Evolutionary conservation across 2,113 vertebrate genomes (phyloP), one percentile per base, ranked within the genome.

Genomic region (Tympanuchus pallidicinctus): DNA sequence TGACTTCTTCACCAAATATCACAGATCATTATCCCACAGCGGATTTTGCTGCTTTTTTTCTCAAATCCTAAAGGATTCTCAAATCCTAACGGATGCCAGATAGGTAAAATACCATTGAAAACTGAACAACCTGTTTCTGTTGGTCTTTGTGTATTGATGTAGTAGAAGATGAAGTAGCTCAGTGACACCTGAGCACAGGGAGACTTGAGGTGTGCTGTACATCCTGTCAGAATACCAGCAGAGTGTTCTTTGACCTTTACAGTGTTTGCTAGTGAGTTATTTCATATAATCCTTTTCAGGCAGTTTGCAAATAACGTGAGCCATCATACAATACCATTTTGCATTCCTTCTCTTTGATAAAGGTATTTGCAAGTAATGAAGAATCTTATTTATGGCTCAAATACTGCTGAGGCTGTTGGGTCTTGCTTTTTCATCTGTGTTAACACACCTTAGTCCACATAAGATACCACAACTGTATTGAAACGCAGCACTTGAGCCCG

Each of bases 361-460:
- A 61, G 3, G 15, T 28, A 54, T 54, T 54, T 54, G 5, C 52
- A 54, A 54, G 22, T 64, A 45, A 57, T 30, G 10, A 10, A 59
- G 34, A 32, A 43, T 4, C 24, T 86, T 7, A 6, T 45, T 50
- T 67, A 11, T 28, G 21, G 2, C 38, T 82, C 54, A 76, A 32
- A 89, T 70, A 2, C 8, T 80, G 25, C 40, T 36, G 63, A 50
- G 27, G 36, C 45, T 57, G 22, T 43, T 61, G 34, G 57, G 27
- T 59, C 15, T 80, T 70, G 8, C 36, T 76, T 86, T 83, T 73
- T 52, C 42, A 22, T 42, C 63, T 48, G 2, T 8, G 1, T 60
- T 27, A 47, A 4, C 38, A 1, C 52, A 30, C 74, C 48, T 10
- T 2, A 69, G 27, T 54, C 6, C 15, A 14, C 5, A 0, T 28